These are phyloP conservation scores for Tetraneura akinire DNA, from an alignment of 1,140 invertebrate genomes.

Conservation along the genomic window DNA sequence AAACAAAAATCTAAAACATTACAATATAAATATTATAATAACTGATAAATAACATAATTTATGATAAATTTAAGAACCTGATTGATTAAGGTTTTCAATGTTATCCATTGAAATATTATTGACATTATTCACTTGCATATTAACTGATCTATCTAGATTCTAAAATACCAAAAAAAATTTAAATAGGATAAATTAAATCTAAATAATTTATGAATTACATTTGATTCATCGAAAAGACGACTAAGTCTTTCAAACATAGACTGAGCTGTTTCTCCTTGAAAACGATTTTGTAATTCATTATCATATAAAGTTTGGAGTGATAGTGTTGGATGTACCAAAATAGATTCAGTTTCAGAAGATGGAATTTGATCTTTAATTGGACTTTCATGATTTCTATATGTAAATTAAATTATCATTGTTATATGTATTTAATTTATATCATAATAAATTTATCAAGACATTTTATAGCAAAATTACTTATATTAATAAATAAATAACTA, in stretches of 20 bases:
- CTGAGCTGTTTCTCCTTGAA: constrained; percentile 38
- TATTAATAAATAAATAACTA: background rate
- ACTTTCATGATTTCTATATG: background rate
- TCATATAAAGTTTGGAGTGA: constrained; percentile 28
- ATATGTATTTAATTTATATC: background rate
- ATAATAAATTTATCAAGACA: background rate
- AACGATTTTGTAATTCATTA: constrained; percentile 34
- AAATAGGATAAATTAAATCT: background rate
- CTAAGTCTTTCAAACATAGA: constrained; percentile 42
- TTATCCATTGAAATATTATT: background rate
- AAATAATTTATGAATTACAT: background rate
- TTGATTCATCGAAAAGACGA: constrained; percentile 37
- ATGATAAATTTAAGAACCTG: constrained; percentile 4
- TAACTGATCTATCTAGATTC: background rate
- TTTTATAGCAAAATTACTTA: background rate
- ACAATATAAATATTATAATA: background rate
- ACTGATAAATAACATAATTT: background rate
- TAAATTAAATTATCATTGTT: background rate
- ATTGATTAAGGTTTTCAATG: background rate
- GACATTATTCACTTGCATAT: background rate
- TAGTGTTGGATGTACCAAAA: background rate
- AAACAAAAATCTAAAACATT: constrained; percentile 26
- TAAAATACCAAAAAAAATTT: background rate
- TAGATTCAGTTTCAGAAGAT: constrained; percentile 2
- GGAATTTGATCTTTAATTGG: background rate